Base-by-base conservation (phyloP, 2,113 vertebrate species). In the Phylloscopus whistleri region DNA sequence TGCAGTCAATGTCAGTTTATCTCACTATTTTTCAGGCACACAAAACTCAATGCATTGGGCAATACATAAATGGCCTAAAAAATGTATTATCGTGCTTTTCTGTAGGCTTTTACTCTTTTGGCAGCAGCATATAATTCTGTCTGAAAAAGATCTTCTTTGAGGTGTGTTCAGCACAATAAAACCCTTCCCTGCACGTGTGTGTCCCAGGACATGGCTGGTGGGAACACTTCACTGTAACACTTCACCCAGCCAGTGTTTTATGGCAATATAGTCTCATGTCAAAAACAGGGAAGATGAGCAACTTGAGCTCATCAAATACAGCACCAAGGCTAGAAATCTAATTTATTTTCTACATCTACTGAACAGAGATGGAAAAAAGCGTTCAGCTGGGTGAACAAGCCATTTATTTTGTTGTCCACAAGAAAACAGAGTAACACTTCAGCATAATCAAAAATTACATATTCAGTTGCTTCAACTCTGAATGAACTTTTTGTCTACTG, bases 121-220 rank as follows among this genome's bases (percentile, higher is more conserved):
- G 62, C 92, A 76, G 70, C 59, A 92, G 87, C 28, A 7, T 76
- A 63, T 66, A 68, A 83, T 85, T 97, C 89, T 94, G 67, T 52
- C 93, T 90, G 56, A 75, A 67, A 97, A 94, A 93, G 46, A 83
- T 64, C 89, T 37, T 75, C 69, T 76, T 62, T 69, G 58, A 44
- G n/a, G 76, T 59, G 66, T 62, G 72, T 93, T 93, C 33, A 83
- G 92, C 70, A 83, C 63, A 94, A 93, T 74, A 90, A 93, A 97
- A 89, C 28, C 81, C 44, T 66, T 87, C 51, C 41, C 77, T 92
- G 81, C 94, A 93, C 92, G 96, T 92, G 67, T 83, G n/a, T 8
- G 10, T 76, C 85, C 51, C 77, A 63, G 10, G 4, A 81, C 0
- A 1, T 63, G 79, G 69, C 91, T 82, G 91, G 68, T 85, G 75